Percentiles rank a stretch among this genome's conserved stretches.
Evolutionary conservation across 1,140 invertebrate genomes (phyloP).

Genomic region (Pemphigus obesinymphae): DNA sequence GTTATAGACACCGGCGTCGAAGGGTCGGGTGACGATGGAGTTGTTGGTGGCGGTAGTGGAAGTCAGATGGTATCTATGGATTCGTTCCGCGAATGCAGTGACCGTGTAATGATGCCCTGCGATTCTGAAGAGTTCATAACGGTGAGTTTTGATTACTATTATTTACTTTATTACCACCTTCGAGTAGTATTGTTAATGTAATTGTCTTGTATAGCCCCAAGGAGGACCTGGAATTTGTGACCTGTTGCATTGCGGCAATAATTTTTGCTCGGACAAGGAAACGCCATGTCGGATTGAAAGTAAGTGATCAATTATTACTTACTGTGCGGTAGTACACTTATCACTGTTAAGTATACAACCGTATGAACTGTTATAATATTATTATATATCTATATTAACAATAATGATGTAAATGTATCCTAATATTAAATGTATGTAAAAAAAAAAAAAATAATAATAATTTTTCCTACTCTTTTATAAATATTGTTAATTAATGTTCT

Average conservation of each 20-base stretch:
- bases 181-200: slow-evolving; percentile 46
- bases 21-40: slow-evolving; percentile 51
- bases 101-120: slow-evolving; percentile 72
- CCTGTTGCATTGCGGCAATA: slow-evolving; percentile 68
- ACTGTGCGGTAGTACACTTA: no score
- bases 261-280: slow-evolving; percentile 60
- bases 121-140: slow-evolving; percentile 75
- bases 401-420: no score
- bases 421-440: no score
- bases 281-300: slow-evolving; percentile 66
- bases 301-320: slow-evolving; percentile 42
- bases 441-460: no score
- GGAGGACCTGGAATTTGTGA: slow-evolving; percentile 61
- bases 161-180: not conserved
- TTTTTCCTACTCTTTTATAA: no score
- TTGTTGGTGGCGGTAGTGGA: slow-evolving; percentile 35
- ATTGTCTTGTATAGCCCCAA: slow-evolving; percentile 51
- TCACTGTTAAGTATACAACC: no score
- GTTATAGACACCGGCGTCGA: slow-evolving; percentile 44
- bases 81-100: slow-evolving; percentile 56
- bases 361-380: no score
- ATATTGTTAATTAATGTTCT: no score
- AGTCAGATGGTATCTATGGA: not conserved
- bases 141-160: slow-evolving; percentile 53
- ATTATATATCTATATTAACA: no score